Conservation (phyloP, 2,113 vertebrate species). For the Pithys albifrons region DNA sequence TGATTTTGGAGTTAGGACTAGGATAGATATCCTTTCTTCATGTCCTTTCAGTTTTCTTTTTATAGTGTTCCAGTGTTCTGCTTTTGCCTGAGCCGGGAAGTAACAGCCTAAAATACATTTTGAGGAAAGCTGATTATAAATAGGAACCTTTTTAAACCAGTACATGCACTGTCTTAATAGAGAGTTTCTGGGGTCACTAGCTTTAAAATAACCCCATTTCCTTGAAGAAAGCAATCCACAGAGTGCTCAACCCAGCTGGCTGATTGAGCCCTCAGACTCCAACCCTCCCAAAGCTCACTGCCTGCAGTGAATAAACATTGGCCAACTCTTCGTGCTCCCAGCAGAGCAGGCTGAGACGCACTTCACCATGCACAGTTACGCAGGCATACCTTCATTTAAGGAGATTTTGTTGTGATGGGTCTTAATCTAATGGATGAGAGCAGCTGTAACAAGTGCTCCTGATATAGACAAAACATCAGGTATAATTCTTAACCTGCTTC, state of each 20-base stretch:
- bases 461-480: not conserved
- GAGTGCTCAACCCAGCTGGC: not conserved
- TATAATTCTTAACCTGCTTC: conserved; percentile 10
- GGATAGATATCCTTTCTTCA: not conserved
- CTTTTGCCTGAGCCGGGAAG: not conserved
- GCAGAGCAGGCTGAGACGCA: not conserved
- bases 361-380: not conserved
- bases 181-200: not conserved
- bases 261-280: not conserved
- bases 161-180: rapidly evolving
- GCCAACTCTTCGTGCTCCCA: not conserved
- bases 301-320: not conserved
- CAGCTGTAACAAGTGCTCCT: not conserved
- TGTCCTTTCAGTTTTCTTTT: not conserved
- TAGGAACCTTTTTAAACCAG: not conserved
- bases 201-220: not conserved
- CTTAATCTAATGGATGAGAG: conserved; percentile 17
- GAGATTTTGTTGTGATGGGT: not conserved
- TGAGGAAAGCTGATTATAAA: not conserved
- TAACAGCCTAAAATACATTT: not conserved
- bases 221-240: not conserved
- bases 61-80: not conserved
- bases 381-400: not conserved
- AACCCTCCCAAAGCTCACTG: not conserved
- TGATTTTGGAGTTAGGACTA: not conserved